Percentiles rank a stretch among this genome's conserved stretches.
These are phyloP conservation scores for Leptopilina drosophilae DNA, from an alignment of 2,888 invertebrate species.

Conservation along the genomic window DNA sequence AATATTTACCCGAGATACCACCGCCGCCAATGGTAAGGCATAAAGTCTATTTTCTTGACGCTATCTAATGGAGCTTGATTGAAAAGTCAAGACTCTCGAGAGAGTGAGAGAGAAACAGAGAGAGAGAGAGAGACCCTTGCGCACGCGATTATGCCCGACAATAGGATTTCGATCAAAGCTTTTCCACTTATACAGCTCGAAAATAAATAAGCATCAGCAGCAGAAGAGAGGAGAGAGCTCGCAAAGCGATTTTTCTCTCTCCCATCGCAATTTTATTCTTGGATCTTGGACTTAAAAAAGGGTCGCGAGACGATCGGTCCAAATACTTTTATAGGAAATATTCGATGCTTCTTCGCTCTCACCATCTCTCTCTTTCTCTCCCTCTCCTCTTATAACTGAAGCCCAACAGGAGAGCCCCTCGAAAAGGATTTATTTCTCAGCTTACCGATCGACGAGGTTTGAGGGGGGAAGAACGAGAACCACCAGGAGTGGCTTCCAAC, in stretches of 20 bases:
- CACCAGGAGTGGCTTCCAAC: constrained; percentile 26
- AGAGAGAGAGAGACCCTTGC: constrained; percentile 6
- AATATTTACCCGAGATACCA: constrained; percentile 35
- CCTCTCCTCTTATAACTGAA: constrained; percentile 30
- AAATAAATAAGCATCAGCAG: constrained; percentile 39
- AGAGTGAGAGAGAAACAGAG: neutral
- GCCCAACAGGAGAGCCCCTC: constrained; percentile 42
- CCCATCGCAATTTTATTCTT: constrained; percentile 45
- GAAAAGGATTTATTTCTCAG: constrained; percentile 62
- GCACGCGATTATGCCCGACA: constrained; percentile 35
- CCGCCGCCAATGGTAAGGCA: constrained; percentile 1
- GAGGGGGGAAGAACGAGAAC: neutral
- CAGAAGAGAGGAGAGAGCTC: neutral
- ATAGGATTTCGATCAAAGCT: constrained; percentile 41
- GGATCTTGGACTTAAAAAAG: constrained; percentile 59
- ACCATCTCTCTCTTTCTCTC: constrained; percentile 40
- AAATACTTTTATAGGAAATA: constrained; percentile 65
- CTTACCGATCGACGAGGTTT: constrained; percentile 42
- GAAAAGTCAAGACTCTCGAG: constrained; percentile 40
- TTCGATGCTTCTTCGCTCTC: constrained; percentile 60
- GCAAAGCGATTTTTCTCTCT: constrained; percentile 33
- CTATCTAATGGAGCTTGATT: constrained; percentile 38
- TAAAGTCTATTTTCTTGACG: constrained; percentile 28
- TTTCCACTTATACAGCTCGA: constrained; percentile 38
- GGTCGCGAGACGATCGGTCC: constrained; percentile 56